These are phyloP conservation scores for Muntiacus muntjak DNA, from an alignment of 2,113 vertebrate genomes.

Conservation along the genomic window DNA sequence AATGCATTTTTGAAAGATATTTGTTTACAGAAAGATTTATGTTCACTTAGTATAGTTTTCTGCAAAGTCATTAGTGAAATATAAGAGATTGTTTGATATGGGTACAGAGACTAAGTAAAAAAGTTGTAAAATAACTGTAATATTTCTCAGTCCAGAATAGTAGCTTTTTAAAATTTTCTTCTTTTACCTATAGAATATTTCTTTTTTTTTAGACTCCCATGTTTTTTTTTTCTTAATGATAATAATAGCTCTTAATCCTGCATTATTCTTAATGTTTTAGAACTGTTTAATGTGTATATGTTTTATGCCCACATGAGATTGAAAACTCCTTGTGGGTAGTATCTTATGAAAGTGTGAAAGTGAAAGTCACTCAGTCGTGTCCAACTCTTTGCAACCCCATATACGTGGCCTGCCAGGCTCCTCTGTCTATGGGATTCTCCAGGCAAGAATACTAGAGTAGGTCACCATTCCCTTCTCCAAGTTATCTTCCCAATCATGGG, in stretches of 20 bases:
- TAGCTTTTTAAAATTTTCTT: neutral
- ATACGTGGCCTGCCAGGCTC: neutral
- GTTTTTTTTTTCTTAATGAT: constrained; percentile 13
- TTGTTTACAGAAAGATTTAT: neutral
- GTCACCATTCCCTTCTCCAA: neutral
- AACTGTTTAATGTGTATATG: neutral
- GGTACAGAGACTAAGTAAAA: neutral
- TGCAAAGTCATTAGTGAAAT: constrained; percentile 1
- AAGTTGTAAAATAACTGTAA: neutral
- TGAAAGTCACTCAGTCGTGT: neutral
- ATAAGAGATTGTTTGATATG: neutral
- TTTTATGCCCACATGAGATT: neutral
- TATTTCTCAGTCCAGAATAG: constrained; percentile 5
- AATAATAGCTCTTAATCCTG: neutral
- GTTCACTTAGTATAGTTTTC: neutral
- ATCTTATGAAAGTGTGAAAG: neutral
- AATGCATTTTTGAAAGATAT: neutral
- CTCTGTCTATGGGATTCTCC: neutral
- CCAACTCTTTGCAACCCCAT: neutral
- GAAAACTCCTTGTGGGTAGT: neutral
- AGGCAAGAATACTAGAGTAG: neutral
- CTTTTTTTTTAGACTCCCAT: neutral
- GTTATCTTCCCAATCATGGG: neutral
- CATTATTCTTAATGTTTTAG: neutral
- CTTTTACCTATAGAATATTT: neutral